Conservation (phyloP, 64 coral and sea anemone genomes). For the Pachyseris speciosa region DNA sequence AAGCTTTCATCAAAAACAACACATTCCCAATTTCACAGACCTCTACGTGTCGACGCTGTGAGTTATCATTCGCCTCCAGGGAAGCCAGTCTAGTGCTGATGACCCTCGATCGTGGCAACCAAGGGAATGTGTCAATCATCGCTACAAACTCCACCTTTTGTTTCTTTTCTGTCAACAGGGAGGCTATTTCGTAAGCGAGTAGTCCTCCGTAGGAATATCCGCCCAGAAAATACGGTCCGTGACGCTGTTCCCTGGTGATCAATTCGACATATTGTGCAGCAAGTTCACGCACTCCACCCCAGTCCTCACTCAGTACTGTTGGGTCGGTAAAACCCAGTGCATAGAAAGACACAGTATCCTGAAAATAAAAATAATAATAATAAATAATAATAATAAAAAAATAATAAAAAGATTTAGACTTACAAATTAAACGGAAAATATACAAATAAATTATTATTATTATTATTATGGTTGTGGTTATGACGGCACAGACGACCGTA, state of each 20-base stretch:
- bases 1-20: too few species aligned
- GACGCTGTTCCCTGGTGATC: slow-evolving; percentile 32
- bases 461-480: too few species aligned
- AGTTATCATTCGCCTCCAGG: background rate
- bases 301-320: slow-evolving; percentile 6
- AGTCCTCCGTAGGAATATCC: slow-evolving; percentile 71
- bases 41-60: background rate
- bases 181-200: slow-evolving; percentile 71
- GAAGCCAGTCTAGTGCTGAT: background rate
- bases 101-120: background rate
- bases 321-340: slow-evolving; percentile 56
- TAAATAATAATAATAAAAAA: too few species aligned
- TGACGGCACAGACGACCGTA: too few species aligned
- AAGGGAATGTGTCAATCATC: slow-evolving; percentile 72
- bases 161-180: slow-evolving; percentile 44
- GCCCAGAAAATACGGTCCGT: slow-evolving; percentile 65
- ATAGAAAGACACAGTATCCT: slow-evolving; percentile 53
- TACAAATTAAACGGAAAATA: too few species aligned
- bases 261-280: slow-evolving; percentile 39
- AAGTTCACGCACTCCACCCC: slow-evolving; percentile 65
- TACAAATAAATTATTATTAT: too few species aligned
- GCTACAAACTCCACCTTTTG: slow-evolving; percentile 53
- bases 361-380: too few species aligned
- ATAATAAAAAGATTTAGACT: too few species aligned
- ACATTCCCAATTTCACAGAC: background rate